These are phyloP conservation scores for Panorpa germanica DNA, from an alignment of 2,888 invertebrate species.

Conservation along the genomic window DNA sequence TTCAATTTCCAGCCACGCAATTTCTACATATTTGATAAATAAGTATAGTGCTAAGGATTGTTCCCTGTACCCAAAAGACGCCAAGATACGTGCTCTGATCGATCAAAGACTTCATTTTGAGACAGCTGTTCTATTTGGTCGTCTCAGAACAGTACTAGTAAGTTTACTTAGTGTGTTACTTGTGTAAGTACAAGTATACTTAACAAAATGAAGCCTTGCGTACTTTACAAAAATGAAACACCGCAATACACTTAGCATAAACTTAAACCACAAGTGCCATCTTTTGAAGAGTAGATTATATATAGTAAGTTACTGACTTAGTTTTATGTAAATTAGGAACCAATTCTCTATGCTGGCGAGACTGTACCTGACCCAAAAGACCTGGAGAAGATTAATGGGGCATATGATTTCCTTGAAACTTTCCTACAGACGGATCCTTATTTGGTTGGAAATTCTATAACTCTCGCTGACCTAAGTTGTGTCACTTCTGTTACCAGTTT, in stretches of 20 bases:
- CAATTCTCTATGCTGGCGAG: constrained; percentile 19
- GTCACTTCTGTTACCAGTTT: constrained; percentile 23
- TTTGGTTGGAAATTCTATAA: constrained; percentile 15
- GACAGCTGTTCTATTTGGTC: constrained; percentile 27
- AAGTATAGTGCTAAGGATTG: constrained; percentile 33
- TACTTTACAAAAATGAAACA: too few relatives aligned
- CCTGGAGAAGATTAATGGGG: constrained; percentile 17
- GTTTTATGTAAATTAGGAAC: constrained; percentile 16
- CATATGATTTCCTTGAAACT: constrained; percentile 20
- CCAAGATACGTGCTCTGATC: constrained; percentile 28
- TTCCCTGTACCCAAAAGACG: constrained; percentile 32
- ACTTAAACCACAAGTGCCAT: too few relatives aligned
- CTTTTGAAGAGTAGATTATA: too few relatives aligned
- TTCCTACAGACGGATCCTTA: constrained; percentile 19
- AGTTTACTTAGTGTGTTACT: constrained; percentile 19
- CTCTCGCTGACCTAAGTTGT: constrained; percentile 27
- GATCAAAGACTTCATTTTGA: constrained; percentile 35
- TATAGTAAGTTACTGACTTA: too few relatives aligned
- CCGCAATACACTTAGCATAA: too few relatives aligned
- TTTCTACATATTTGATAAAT: constrained; percentile 27
- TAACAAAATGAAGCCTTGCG: too few relatives aligned
- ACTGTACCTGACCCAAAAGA: constrained; percentile 17
- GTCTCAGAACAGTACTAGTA: constrained; percentile 26
- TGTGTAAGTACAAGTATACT: constrained; percentile 11
- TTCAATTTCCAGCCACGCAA: constrained; percentile 33